Evolutionary conservation across 2,797 vertebrate species (phyloP), one percentile per base, ranked within the genome.

Genomic region (Mormyrus proboscirostris): DNA sequence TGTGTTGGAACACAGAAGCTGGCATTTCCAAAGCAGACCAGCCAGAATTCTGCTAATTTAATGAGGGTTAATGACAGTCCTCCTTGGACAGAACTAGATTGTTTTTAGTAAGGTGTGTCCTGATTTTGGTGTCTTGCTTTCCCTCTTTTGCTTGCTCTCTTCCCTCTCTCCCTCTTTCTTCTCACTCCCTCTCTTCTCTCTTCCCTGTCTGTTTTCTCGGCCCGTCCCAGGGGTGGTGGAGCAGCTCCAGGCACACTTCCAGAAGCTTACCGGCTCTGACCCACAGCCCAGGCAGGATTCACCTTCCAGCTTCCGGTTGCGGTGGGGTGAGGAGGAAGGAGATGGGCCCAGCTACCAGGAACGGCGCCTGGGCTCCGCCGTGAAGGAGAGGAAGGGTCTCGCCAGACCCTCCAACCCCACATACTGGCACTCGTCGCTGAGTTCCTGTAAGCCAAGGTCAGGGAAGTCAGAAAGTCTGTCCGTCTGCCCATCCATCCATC

Each of bases 341-440:
- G 91, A 93, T 84, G 91, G 88, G 88, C 93, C 88, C 62, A 97
- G 96, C 91, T 96, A 97, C 93, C 95, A 95, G 0, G 86, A 93
- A 6, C 95, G 95, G 57, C 94, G 92, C 91, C 94, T 97, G 88
- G 92, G 93, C 93, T 95, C 91, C 82, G 2, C 95, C 91, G 89
- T 95, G 90, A 91, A 92, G 90, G 92, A 93, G 89, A 94, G 92
- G 85, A 19, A 87, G 47, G 92, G 92, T 33, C 44, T 90, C 0
- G 89, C 92, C 85, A 87, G n/a, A 6, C 86, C 93, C 89, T 59
- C 90, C 90, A 97, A 96, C 88, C 62, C 92, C 62, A 90, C 94
- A 1, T 97, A 97, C 86, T 97, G 97, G 97, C 94, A 97, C 25
- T 93, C 95, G 44, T 94, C 95, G 2, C 89, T 94, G 90, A 95